Evolutionary conservation across 2,888 invertebrate species (phyloP).

Genomic region (Frankliniella fusca): DNA sequence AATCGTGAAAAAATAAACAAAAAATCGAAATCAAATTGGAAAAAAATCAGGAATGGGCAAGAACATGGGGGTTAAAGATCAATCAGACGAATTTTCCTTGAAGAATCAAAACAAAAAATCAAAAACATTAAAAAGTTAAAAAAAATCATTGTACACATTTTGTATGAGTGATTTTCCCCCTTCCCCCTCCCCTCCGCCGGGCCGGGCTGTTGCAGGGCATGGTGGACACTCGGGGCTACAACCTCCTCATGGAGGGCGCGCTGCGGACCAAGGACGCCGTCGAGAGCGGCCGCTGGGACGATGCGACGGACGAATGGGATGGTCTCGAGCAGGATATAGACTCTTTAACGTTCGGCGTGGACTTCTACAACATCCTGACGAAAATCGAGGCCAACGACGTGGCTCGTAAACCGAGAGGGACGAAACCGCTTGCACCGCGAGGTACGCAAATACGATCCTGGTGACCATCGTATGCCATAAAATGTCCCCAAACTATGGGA

Average conservation of each 20-base stretch:
- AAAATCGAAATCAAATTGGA: too few relatives aligned
- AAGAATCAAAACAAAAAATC: too few relatives aligned
- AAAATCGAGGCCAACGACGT: slow-evolving; percentile 42
- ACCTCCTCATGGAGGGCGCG: background rate
- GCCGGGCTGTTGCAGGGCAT: slow-evolving; percentile 23
- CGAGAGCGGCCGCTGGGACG: slow-evolving; percentile 50
- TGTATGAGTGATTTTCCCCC: too few relatives aligned
- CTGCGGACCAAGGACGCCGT: background rate
- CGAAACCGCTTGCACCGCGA: background rate
- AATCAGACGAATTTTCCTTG: too few relatives aligned
- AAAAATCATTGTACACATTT: too few relatives aligned
- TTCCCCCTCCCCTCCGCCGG: too few relatives aligned
- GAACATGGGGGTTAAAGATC: too few relatives aligned
- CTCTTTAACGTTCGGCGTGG: slow-evolving; percentile 57
- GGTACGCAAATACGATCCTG: background rate
- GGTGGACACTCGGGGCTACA: slow-evolving; percentile 24
- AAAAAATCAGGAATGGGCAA: too few relatives aligned
- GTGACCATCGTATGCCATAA: too few relatives aligned
- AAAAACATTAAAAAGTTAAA: too few relatives aligned
- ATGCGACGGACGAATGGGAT: slow-evolving; percentile 63
- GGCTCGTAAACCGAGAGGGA: background rate
- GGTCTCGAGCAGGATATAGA: slow-evolving; percentile 60
- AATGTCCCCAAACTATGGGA: too few relatives aligned
- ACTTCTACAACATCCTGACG: slow-evolving; percentile 72
- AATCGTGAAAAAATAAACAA: too few relatives aligned